Conservation (phyloP, 2,888 invertebrate species). For the Congeria kusceri region DNA sequence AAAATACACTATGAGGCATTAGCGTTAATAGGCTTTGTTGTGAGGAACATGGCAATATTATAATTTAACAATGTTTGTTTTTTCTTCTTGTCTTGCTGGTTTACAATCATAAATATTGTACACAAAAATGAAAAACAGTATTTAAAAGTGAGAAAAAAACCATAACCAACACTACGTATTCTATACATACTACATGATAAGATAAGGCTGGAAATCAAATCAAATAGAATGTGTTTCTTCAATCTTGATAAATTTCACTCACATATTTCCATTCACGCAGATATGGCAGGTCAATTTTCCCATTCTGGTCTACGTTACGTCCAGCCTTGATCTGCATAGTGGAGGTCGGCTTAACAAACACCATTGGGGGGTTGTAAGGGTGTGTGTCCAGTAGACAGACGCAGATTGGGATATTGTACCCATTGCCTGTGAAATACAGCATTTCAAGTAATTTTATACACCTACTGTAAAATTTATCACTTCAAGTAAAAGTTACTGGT, state of each 20-base stretch:
- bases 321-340: conserved; percentile 98
- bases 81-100: no score
- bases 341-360: conserved; percentile 94
- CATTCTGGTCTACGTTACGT: conserved; percentile 96
- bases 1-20: no score
- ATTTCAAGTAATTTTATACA: background rate
- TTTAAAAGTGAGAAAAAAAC: no score
- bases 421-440: conserved; percentile 87
- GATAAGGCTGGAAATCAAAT: background rate
- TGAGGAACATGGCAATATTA: no score
- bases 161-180: no score
- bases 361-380: conserved; percentile 97
- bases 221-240: background rate
- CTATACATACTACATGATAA: background rate
- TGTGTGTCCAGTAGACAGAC: conserved; percentile 99
- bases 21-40: no score
- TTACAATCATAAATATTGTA: no score
- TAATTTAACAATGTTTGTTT: no score
- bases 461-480: background rate
- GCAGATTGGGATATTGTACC: conserved; percentile 98
- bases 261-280: conserved; percentile 94
- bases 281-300: conserved; percentile 98
- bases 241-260: conserved; percentile 59
- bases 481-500: no score
- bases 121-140: no score